Base-by-base conservation (phyloP, 2,888 invertebrate species). In the Trimorus sp. region DNA sequence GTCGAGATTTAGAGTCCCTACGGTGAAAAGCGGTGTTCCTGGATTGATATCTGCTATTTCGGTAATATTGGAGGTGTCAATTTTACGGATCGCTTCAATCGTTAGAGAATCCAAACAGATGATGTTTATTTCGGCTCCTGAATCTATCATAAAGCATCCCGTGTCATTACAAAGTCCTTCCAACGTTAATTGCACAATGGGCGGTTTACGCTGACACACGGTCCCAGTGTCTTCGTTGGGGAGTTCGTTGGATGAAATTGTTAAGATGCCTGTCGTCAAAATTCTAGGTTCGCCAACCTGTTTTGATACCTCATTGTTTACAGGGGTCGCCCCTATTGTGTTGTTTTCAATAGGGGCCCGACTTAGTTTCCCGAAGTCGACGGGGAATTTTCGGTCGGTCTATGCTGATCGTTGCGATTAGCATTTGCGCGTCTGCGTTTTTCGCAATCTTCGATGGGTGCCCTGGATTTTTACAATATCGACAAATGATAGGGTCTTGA, bases 401-500 rank as follows among this genome's bases (percentile, higher is more conserved):
- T 26, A 26, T 4, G 26, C 26, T 26, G 26, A 26, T 26, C 7
- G 1, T 11, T 16, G 51, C 49, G 65, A 38, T 53, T 16, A 1
- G 7, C 45, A 7, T 65, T 53, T 2, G 9, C 4, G 9, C 26
- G 51, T 56, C 45, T 54, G 5, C 38, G 12, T 12, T 14, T n/a
- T 7, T 48, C 48, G 36, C 69, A 69, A 15, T 69, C 69, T 7
- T n/a, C 8, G 8, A 69, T 69, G 37, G 3, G 48, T 69, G 69
- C 2, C 58, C 69, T 0, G 15, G 1, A 3, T 36, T 14, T 5
- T 15, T 12, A 11, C 69, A 69, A 36, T 66, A 66, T 8, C 45
- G 40, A 15, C 66, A 66, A 7, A 26, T 3, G 4, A 14, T 5
- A 3, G 11, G 6, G 11, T 49, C 49, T 6, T 8, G n/a, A 6